Base-by-base conservation (phyloP, 23 tunicate genomes). In the Trididemnum nubilum region DNA sequence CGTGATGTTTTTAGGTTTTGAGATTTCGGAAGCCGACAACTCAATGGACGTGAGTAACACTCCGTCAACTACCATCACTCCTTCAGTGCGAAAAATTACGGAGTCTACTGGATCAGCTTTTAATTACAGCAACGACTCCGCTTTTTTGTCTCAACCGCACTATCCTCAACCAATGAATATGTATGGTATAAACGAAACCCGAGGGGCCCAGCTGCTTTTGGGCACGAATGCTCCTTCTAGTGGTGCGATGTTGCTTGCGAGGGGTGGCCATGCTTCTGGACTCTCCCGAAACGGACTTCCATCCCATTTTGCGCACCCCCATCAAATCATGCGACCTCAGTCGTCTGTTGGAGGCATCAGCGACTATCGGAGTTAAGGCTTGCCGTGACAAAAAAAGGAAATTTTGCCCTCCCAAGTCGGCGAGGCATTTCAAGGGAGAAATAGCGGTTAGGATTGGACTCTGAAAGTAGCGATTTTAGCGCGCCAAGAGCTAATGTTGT, bases 341-440 rank as follows among this genome's bases (percentile, higher is more conserved):
- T 72, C 80, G 35, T 83, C 87, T 21, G 80, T 83, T 59, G 87
- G 87, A 18, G 12, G 80, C 21, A 34, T 83, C 7, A 31, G 79
- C n/a, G 80, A 83, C 64, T 83, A 83, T 30, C 80, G 80, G 30
- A 51, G 72, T 80, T 83, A 70, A 73, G 39, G 74, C 70, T 12
- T n/a, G 57, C 57, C 18, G 57, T 49, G 57, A 9, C 12, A n/a
- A n/a, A n/a, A n/a, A n/a, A n/a, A n/a, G n/a, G n/a, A n/a, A n/a
- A n/a, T n/a, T n/a, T n/a, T n/a, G n/a, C n/a, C n/a, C n/a, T n/a
- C n/a, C n/a, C n/a, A n/a, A n/a, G n/a, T n/a, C n/a, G n/a, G n/a
- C n/a, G n/a, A n/a, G n/a, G n/a, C n/a, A n/a, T n/a, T n/a, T n/a
- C n/a, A n/a, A n/a, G n/a, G n/a, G n/a, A n/a, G n/a, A n/a, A n/a